A percentile compares a stretch with the other conserved stretches of the same genome.
phyloP scores from a whole-genome alignment of 35 echinoderm and acorn worm genomes.

The Heliocidaris tuberculata region DNA sequence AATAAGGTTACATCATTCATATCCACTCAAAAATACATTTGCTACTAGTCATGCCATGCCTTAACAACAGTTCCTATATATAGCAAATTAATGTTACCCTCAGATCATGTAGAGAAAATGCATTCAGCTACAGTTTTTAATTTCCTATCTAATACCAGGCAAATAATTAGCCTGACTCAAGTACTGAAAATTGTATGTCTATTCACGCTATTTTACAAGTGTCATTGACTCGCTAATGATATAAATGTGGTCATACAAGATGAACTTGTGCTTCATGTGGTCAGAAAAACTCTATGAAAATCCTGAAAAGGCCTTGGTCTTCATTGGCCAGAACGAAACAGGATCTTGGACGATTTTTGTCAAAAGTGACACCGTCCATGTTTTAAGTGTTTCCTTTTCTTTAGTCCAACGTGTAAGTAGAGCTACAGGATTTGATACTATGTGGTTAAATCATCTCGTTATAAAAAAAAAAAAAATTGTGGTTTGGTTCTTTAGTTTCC shows the following conservation, averaged over 20 bases:
- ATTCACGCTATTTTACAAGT: background rate
- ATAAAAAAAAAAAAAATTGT: background rate
- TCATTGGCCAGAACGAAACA: background rate
- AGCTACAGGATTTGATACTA: background rate
- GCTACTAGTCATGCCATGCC: background rate
- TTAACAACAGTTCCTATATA: background rate
- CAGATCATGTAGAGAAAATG: too few relatives aligned
- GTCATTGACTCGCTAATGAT: background rate
- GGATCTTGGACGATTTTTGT: background rate
- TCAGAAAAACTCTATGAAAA: background rate
- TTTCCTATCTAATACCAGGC: too few relatives aligned
- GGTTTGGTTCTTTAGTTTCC: background rate
- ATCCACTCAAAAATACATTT: background rate
- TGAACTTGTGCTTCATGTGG: background rate
- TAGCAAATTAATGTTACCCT: background rate
- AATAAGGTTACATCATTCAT: background rate
- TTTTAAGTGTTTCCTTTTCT: background rate
- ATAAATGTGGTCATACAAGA: background rate
- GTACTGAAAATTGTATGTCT: too few relatives aligned
- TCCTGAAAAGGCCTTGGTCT: background rate
- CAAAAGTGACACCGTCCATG: background rate
- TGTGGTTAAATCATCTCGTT: background rate
- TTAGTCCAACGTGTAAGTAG: background rate
- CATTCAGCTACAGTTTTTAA: too few relatives aligned
- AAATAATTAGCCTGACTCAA: too few relatives aligned